Conservation (phyloP, 2,888 invertebrate species). For the Lasioglossum oenotherae region DNA sequence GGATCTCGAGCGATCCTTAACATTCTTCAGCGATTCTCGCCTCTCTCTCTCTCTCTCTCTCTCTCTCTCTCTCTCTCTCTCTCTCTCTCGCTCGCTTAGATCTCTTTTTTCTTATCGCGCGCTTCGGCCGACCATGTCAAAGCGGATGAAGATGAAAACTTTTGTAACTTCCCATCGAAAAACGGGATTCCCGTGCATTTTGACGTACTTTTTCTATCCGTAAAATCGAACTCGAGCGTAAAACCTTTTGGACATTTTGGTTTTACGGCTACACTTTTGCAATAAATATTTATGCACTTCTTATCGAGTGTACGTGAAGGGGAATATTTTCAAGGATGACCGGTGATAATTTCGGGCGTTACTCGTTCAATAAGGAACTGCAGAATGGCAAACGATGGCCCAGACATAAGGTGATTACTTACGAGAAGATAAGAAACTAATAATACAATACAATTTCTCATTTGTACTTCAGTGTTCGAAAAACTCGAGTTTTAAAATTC, state of each 20-base stretch:
- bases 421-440: neutral
- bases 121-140: neutral
- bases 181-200: constrained; percentile 1
- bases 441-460: neutral
- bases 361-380: too few relatives aligned
- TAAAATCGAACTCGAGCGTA: neutral
- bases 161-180: constrained; percentile 7
- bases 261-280: neutral
- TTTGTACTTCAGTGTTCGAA: neutral
- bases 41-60: too few relatives aligned
- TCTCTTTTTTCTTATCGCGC: neutral
- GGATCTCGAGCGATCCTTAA: neutral
- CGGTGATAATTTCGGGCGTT: too few relatives aligned
- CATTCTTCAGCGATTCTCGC: neutral
- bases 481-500: neutral
- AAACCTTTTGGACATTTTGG: neutral
- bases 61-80: too few relatives aligned
- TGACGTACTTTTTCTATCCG: constrained; percentile 3
- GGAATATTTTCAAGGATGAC: neutral
- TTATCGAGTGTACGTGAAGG: neutral
- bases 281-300: neutral
- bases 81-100: neutral
- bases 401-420: neutral
- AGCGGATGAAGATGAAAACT: neutral
- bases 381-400: too few relatives aligned